phyloP scores from a whole-genome alignment of 2,888 invertebrate genomes.

The Leuctra nigra region DNA sequence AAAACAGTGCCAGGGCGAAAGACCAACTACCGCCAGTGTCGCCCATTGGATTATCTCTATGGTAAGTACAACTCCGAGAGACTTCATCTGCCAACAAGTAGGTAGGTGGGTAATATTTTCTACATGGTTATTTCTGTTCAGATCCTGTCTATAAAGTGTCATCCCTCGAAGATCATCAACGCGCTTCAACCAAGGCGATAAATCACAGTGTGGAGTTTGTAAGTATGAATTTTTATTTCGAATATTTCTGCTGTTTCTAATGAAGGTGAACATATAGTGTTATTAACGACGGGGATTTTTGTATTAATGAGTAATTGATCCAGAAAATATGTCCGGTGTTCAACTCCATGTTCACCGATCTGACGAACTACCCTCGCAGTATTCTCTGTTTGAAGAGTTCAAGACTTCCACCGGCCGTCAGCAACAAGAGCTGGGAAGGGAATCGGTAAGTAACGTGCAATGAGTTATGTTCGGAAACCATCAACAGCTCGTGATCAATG shows the following conservation, averaged over 20 bases:
- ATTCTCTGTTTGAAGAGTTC: conserved; percentile 40
- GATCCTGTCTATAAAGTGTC: conserved; percentile 53
- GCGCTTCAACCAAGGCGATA: conserved; percentile 47
- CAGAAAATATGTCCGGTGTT: conserved; percentile 37
- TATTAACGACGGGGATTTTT: conserved; percentile 38
- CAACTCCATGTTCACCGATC: conserved; percentile 53
- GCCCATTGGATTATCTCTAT: conserved; percentile 3
- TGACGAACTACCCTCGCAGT: conserved; percentile 44
- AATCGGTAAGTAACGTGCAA: conserved; percentile 8
- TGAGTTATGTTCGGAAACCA: too few relatives aligned
- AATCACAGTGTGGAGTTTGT: conserved; percentile 50
- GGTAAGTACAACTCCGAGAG: conserved; percentile 8
- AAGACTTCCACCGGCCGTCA: conserved; percentile 31
- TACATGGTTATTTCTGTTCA: conserved; percentile 33
- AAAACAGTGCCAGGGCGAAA: neutral
- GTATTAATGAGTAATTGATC: neutral
- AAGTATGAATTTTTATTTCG: conserved; percentile 32
- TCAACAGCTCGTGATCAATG: too few relatives aligned
- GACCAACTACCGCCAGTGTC: neutral
- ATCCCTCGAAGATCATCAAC: conserved; percentile 49
- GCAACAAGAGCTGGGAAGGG: conserved; percentile 23
- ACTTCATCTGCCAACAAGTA: too few relatives aligned
- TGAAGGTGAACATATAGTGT: neutral
- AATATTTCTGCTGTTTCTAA: neutral
- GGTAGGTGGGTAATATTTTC: too few relatives aligned